Conservation (phyloP, 2,888 invertebrate genomes). For the Mesochorus sp. region DNA sequence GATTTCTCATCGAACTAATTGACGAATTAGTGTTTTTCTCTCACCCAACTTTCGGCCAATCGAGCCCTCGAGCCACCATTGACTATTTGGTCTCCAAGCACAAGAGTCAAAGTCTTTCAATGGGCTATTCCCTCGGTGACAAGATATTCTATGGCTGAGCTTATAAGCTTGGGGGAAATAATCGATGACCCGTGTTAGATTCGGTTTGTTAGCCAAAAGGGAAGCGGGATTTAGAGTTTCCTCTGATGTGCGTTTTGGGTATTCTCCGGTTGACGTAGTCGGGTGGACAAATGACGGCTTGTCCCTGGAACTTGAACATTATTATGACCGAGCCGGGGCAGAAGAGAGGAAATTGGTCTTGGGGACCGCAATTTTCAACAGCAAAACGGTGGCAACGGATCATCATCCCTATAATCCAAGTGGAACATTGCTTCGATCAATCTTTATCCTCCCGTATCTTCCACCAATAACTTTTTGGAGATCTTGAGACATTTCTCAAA, state of each 20-base stretch:
- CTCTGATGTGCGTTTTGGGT: slow-evolving; percentile 8
- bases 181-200: slow-evolving; percentile 5
- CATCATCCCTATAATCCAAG: slow-evolving; percentile 45
- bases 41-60: neutral
- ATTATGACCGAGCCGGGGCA: slow-evolving; percentile 1
- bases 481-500: too few relatives aligned
- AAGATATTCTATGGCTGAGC: neutral
- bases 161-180: slow-evolving; percentile 20
- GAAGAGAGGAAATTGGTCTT: neutral
- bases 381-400: slow-evolving; percentile 34
- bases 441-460: too few relatives aligned
- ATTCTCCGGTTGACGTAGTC: slow-evolving; percentile 10
- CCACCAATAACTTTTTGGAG: too few relatives aligned
- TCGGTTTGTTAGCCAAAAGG: slow-evolving; percentile 26
- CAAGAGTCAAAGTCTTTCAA: neutral
- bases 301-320: slow-evolving; percentile 44
- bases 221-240: slow-evolving; percentile 9
- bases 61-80: neutral
- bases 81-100: neutral
- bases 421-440: neutral
- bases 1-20: neutral
- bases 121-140: neutral
- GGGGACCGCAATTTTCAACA: slow-evolving; percentile 28
- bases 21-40: neutral
- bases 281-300: slow-evolving; percentile 29